Percentiles rank a stretch among this genome's conserved stretches.
phyloP scores from a whole-genome alignment of 2,113 vertebrate genomes.

The Bungarus multicinctus region DNA sequence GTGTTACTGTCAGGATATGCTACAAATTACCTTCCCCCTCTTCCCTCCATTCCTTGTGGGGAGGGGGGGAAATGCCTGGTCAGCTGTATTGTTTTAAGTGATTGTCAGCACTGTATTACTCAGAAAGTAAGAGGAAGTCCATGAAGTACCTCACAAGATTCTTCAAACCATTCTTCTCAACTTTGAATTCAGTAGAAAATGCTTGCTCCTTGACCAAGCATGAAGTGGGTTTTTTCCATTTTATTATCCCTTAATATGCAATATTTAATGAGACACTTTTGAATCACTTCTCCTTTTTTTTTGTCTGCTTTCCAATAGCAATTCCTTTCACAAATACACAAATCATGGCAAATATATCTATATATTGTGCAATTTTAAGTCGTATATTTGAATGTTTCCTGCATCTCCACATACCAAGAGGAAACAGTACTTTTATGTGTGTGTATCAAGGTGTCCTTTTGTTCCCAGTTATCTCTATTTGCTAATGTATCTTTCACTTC shows the following conservation, averaged over 20 bases:
- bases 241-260: conserved; percentile 42
- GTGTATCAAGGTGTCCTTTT: background rate
- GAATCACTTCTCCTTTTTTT: conserved; percentile 7
- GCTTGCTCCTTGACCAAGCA: conserved; percentile 71
- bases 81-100: conserved; percentile 81
- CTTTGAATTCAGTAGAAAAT: conserved; percentile 75
- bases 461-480: background rate
- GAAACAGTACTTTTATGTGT: background rate
- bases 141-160: conserved; percentile 67
- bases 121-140: conserved; percentile 90
- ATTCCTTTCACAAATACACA: conserved; percentile 20
- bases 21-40: conserved; percentile 73
- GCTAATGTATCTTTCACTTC: background rate
- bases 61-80: conserved; percentile 72
- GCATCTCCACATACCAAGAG: background rate
- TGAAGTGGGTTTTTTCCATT: conserved; percentile 52
- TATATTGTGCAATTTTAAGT: background rate
- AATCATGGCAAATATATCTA: background rate
- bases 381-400: background rate
- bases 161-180: conserved; percentile 42
- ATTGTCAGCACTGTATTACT: conserved; percentile 84
- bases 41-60: background rate
- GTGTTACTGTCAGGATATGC: conserved; percentile 77
- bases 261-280: conserved; percentile 21
- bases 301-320: conserved; percentile 31